Base-by-base conservation (phyloP, 2,888 invertebrate genomes). In the Lottia gigantea region DNA sequence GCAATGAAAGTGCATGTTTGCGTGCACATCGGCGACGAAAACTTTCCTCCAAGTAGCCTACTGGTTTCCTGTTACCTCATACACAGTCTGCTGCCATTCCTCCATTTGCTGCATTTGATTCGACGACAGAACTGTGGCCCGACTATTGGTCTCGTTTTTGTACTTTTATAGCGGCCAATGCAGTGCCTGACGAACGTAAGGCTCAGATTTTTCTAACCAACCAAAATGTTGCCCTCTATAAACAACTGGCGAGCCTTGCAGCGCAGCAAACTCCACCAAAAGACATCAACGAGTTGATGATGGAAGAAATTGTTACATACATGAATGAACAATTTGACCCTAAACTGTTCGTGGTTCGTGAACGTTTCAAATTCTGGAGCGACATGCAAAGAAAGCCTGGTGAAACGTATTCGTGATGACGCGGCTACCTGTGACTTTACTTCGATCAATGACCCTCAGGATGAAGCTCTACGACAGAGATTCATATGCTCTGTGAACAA, bases 401-500 rank as follows among this genome's bases (percentile, higher is more conserved):
- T 23, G 67, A 67, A 16, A 61, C 55, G 61, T 16, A 67, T 55
- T 23, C 14, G 67, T 14, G 62, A 67, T 11, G 61, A 67, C 19
- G 61, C 61, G 23, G 61, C 40, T 26, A 67, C 61, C 25, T 67
- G 55, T 40, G 67, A 67, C 31, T 61, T 67, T 55, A 23, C 67
- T 25, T 61, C 55, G 19, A 25, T 67, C 26, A 49, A 25, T 3
- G n/a, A 67, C 6, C 61, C 67, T 16, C 55, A 47, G 45, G 67
- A 61, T 55, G 67, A 67, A 61, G n/a, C 40, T 16, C 12, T 67
- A 47, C 26, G 67, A 19, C 49, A 49, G 14, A 40, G 67, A 15
- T 67, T 67, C 55, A 47, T 67, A 11, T 67, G 61, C 55, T 55
- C 55, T 16, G 19, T 67, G 19, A 19, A 55, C 6, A 67, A 67